Conservation (phyloP, 2,113 vertebrate species). For the Sialia sialis region DNA sequence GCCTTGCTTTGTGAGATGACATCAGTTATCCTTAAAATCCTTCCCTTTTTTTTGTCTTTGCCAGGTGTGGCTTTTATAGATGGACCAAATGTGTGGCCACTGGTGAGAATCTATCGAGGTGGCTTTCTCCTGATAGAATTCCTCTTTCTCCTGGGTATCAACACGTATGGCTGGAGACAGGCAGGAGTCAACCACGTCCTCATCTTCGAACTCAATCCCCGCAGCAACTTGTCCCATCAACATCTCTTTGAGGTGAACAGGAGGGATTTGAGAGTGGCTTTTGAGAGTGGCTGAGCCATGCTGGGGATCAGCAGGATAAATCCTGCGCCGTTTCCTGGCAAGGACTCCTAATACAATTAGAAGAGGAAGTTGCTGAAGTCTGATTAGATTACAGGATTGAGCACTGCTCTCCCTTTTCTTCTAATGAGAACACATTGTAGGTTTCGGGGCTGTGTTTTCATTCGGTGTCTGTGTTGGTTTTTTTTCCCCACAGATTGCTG, state of each 20-base stretch:
- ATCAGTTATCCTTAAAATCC: background rate
- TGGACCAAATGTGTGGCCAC: slow-evolving; percentile 83
- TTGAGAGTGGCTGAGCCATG: background rate
- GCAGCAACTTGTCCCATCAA: slow-evolving; percentile 94
- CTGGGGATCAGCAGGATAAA: background rate
- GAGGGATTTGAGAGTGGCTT: background rate
- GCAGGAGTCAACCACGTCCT: slow-evolving; percentile 96
- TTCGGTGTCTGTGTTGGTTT: background rate
- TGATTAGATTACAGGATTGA: slow-evolving; percentile 53
- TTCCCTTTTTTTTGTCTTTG: background rate
- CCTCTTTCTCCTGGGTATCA: slow-evolving; percentile 95
- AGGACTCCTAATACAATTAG: slow-evolving; percentile 29
- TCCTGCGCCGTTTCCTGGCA: background rate
- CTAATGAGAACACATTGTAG: slow-evolving; percentile 18
- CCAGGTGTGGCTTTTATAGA: slow-evolving; percentile 83
- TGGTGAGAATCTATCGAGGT: slow-evolving; percentile 94
- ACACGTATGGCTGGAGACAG: slow-evolving; percentile 93
- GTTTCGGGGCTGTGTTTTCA: background rate
- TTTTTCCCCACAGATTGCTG: slow-evolving; percentile 83
- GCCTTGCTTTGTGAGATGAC: background rate
- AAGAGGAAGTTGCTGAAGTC: slow-evolving; percentile 44
- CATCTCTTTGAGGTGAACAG: slow-evolving; percentile 92
- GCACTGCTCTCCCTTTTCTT: slow-evolving; percentile 21
- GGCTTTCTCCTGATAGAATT: slow-evolving; percentile 98
- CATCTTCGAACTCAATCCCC: slow-evolving; percentile 95